A percentile compares a stretch with the other conserved stretches of the same genome.
phyloP scores from a whole-genome alignment of 2,113 vertebrate species.

The Pardalotus punctatus region DNA sequence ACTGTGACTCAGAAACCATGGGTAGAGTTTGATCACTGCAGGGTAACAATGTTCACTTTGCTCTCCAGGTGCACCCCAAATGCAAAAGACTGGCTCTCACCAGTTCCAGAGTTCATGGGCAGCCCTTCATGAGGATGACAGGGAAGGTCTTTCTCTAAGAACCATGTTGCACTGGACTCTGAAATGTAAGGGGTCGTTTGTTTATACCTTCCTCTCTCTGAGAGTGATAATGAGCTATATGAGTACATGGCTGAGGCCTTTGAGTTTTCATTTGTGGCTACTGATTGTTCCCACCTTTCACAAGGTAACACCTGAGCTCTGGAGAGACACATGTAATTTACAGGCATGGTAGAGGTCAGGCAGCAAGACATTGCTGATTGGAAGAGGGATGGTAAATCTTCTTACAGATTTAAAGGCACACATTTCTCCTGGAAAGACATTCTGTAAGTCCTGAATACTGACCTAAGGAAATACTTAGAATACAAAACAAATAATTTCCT shows the following conservation, averaged over 20 bases:
- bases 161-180: not conserved
- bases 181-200: not conserved
- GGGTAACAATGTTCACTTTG: not conserved
- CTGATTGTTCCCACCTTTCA: not conserved
- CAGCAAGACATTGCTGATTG: not conserved
- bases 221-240: not conserved
- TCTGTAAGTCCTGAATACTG: slow-evolving; percentile 16
- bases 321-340: not conserved
- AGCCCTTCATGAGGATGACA: not conserved
- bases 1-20: not conserved
- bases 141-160: not conserved
- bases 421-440: slow-evolving; percentile 13
- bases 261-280: not conserved
- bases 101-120: not conserved
- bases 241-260: not conserved
- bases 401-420: not conserved
- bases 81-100: not conserved
- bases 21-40: not conserved
- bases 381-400: not conserved
- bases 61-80: not conserved
- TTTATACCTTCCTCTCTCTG: not conserved
- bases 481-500: slow-evolving; percentile 39
- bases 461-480: slow-evolving; percentile 53
- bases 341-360: not conserved
- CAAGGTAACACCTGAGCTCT: not conserved